A percentile compares a stretch with the other conserved stretches of the same genome.
Conservation (phyloP, 2,113 vertebrate genomes). For the Coregonus clupeaformis region DNA sequence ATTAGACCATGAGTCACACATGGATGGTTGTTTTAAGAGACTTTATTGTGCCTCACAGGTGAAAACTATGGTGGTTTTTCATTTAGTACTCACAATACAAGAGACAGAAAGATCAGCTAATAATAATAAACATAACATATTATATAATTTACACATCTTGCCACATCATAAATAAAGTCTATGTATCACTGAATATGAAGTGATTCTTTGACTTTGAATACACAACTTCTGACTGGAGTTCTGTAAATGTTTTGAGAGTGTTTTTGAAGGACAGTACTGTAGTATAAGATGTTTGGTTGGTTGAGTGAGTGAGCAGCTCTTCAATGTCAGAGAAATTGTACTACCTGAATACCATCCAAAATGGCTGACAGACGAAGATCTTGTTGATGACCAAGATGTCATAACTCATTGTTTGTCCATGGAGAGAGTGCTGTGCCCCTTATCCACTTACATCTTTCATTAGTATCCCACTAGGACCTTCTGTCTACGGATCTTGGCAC, state of each 20-base stretch:
- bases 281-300: not conserved
- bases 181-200: slow-evolving; percentile 44
- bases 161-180: slow-evolving; percentile 63
- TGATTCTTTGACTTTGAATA: slow-evolving; percentile 45
- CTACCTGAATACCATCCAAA: too few relatives aligned
- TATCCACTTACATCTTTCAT: not conserved
- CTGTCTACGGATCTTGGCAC: not conserved
- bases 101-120: too few relatives aligned
- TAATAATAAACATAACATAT: slow-evolving; percentile 41
- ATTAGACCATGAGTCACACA: not conserved
- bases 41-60: slow-evolving; percentile 66
- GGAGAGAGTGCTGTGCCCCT: not conserved
- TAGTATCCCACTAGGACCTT: not conserved
- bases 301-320: not conserved
- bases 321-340: too few relatives aligned
- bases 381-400: too few relatives aligned
- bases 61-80: slow-evolving; percentile 58
- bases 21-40: slow-evolving; percentile 28
- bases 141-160: slow-evolving; percentile 63
- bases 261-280: too few relatives aligned
- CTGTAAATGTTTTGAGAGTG: slow-evolving; percentile 12
- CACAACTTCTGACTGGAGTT: slow-evolving; percentile 35
- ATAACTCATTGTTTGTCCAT: not conserved
- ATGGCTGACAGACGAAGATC: not conserved
- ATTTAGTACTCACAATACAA: slow-evolving; percentile 52